Evolutionary conservation across 2,888 invertebrate species (phyloP).

Genomic region (Philereme transversata): DNA sequence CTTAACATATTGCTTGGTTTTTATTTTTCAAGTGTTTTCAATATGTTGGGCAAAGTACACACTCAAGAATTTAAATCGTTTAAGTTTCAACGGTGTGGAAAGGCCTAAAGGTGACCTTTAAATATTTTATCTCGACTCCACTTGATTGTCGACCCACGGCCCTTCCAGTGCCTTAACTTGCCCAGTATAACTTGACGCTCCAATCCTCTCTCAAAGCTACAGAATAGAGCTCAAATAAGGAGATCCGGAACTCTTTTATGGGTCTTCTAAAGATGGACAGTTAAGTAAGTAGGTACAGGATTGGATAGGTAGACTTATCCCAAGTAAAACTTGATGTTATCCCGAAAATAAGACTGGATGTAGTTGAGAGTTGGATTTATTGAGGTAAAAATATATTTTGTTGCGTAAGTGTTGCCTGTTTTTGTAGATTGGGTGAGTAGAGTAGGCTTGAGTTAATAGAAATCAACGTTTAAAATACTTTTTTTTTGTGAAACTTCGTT

Average conservation of each 20-base stretch:
- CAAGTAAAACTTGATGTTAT: slow-evolving; percentile 64
- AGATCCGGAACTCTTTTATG: slow-evolving; percentile 58
- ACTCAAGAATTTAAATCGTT: slow-evolving; percentile 68
- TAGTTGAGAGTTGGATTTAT: slow-evolving; percentile 62
- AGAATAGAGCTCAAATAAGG: slow-evolving; percentile 53
- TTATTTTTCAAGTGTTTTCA: slow-evolving; percentile 29
- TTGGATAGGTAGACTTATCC: slow-evolving; percentile 74
- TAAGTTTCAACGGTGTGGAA: slow-evolving; percentile 57
- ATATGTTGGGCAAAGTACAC: slow-evolving; percentile 42
- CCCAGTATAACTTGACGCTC: slow-evolving; percentile 61
- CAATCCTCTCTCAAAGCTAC: slow-evolving; percentile 52
- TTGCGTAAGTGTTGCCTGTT: slow-evolving; percentile 34
- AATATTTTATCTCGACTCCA: slow-evolving; percentile 80
- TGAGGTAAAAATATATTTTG: slow-evolving; percentile 44
- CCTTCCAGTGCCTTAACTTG: slow-evolving; percentile 66
- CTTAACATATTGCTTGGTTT: slow-evolving; percentile 8
- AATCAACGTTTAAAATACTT: no score
- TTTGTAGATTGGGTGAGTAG: slow-evolving; percentile 26
- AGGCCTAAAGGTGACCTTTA: slow-evolving; percentile 73
- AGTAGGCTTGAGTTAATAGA: background rate
- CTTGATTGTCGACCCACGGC: slow-evolving; percentile 77
- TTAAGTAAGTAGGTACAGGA: slow-evolving; percentile 60
- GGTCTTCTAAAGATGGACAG: slow-evolving; percentile 63
- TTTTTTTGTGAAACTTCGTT: no score
- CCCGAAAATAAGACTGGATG: slow-evolving; percentile 61